These are phyloP conservation scores for Salmo trutta DNA, from an alignment of 2,797 vertebrate genomes.

Conservation along the genomic window DNA sequence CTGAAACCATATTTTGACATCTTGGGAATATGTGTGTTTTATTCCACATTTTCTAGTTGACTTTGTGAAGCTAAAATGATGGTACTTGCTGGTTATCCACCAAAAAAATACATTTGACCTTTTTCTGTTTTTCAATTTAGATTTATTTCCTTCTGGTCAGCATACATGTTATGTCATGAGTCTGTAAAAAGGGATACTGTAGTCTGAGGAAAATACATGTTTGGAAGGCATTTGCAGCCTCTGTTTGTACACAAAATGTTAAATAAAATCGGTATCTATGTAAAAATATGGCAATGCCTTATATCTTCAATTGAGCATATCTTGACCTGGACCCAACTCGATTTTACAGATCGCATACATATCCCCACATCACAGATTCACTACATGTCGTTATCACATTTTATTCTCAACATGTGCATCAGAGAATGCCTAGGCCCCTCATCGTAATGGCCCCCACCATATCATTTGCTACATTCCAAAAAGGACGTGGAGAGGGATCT, in stretches of 20 bases:
- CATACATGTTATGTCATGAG: slow-evolving; percentile 74
- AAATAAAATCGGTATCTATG: slow-evolving; percentile 85
- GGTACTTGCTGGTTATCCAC: slow-evolving; percentile 51
- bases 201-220: slow-evolving; percentile 71
- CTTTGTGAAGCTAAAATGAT: slow-evolving; percentile 36
- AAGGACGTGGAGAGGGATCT: no score
- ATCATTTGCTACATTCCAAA: no score
- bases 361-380: neutral
- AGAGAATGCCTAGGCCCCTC: neutral
- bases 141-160: slow-evolving; percentile 59
- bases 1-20: slow-evolving; percentile 17
- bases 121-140: slow-evolving; percentile 53
- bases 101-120: slow-evolving; percentile 30
- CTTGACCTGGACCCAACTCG: neutral
- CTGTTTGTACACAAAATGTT: slow-evolving; percentile 88
- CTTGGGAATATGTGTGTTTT: slow-evolving; percentile 44
- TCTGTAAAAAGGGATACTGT: slow-evolving; percentile 77
- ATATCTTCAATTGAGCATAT: neutral
- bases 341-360: neutral
- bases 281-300: slow-evolving; percentile 22
- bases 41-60: slow-evolving; percentile 16
- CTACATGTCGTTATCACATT: neutral
- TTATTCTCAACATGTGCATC: neutral
- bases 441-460: neutral
- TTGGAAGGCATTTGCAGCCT: slow-evolving; percentile 83